Conservation (phyloP, 2,888 invertebrate genomes). For the Sipunculus nudus region DNA sequence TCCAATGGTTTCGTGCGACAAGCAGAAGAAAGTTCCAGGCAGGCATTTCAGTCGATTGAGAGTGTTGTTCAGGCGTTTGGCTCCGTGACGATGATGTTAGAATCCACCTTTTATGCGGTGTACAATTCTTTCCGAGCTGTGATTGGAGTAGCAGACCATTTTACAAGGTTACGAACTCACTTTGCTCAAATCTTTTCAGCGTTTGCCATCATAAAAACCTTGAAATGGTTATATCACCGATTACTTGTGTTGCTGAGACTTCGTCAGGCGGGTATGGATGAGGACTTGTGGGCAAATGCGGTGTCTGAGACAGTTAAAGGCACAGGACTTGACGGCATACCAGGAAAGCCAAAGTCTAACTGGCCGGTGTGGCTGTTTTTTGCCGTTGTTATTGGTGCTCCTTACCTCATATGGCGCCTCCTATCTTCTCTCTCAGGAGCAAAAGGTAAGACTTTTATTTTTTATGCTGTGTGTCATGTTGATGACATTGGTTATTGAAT, state of each 20-base stretch:
- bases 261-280: slow-evolving; percentile 63
- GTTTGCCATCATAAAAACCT: slow-evolving; percentile 81
- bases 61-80: slow-evolving; percentile 89
- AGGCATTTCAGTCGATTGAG: slow-evolving; percentile 95
- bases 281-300: slow-evolving; percentile 62
- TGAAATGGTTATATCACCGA: slow-evolving; percentile 83
- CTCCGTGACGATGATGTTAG: slow-evolving; percentile 95
- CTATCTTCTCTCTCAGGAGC: slow-evolving; percentile 69
- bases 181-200: slow-evolving; percentile 89
- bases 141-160: slow-evolving; percentile 94
- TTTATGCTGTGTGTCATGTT: neutral
- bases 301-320: slow-evolving; percentile 41
- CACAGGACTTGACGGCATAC: slow-evolving; percentile 47
- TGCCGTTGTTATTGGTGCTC: slow-evolving; percentile 87
- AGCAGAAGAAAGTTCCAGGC: slow-evolving; percentile 90
- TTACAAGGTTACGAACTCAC: slow-evolving; percentile 82
- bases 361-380: slow-evolving; percentile 94
- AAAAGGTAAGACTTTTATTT: slow-evolving; percentile 37
- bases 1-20: slow-evolving; percentile 75
- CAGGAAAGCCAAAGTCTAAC: slow-evolving; percentile 71
- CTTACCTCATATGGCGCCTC: slow-evolving; percentile 88
- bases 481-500: neutral
- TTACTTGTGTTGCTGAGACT: slow-evolving; percentile 74
- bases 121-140: slow-evolving; percentile 96
- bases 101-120: slow-evolving; percentile 94